These are phyloP conservation scores for Pediacus dermestoides DNA, from an alignment of 2,888 invertebrate species.

Conservation along the genomic window DNA sequence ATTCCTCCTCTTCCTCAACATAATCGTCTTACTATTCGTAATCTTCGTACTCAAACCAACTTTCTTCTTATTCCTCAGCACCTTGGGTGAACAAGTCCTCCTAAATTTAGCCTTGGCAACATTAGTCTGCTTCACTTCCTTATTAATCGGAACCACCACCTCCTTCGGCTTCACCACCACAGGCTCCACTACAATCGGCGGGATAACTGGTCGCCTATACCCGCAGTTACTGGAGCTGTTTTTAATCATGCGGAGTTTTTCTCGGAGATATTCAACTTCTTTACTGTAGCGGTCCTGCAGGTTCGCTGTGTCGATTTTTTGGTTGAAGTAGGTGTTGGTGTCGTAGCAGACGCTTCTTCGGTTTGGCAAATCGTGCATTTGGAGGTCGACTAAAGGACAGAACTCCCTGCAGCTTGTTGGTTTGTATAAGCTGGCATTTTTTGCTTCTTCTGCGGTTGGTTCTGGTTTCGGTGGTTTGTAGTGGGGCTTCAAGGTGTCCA, in stretches of 20 bases:
- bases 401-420: constrained; percentile 24
- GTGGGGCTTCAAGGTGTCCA: not conserved
- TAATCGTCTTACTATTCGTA: no score
- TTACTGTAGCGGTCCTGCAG: constrained; percentile 38
- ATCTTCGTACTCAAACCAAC: no score
- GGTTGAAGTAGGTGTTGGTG: constrained; percentile 45
- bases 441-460: constrained; percentile 14
- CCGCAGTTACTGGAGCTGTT: no score
- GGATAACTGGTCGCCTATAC: no score
- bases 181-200: no score
- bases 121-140: no score
- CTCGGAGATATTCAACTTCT: constrained; percentile 42
- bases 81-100: no score
- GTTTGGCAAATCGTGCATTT: constrained; percentile 24
- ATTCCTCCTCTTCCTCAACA: no score
- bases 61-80: no score
- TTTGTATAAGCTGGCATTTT: constrained; percentile 14
- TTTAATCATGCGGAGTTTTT: constrained; percentile 39
- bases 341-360: constrained; percentile 32
- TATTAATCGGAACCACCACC: no score
- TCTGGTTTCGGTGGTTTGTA: not conserved
- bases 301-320: constrained; percentile 33
- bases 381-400: constrained; percentile 28
- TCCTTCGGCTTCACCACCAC: no score
- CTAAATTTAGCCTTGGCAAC: no score